Evolutionary conservation across 1,140 invertebrate genomes (phyloP).

Genomic region (Cepaea nemoralis): DNA sequence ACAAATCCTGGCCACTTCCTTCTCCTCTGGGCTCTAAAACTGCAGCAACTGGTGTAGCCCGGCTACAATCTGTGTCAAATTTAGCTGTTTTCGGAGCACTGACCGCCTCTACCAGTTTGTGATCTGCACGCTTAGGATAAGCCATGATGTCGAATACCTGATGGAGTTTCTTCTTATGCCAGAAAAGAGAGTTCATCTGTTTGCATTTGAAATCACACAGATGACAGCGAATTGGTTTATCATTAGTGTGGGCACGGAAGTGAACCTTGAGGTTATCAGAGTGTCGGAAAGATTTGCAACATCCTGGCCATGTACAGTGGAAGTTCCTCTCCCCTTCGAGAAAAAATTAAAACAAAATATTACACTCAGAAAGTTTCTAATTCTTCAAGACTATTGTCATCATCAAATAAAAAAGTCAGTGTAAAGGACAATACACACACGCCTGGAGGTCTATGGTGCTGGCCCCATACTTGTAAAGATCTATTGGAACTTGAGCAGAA

Average conservation of each 20-base stretch:
- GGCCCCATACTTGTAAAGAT: too few species aligned
- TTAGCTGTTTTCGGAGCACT: background rate
- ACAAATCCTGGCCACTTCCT: too few species aligned
- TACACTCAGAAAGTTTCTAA: too few species aligned
- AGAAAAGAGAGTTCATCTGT: constrained; percentile 64
- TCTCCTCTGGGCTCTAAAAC: too few species aligned
- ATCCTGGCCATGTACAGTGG: constrained; percentile 61
- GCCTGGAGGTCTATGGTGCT: too few species aligned
- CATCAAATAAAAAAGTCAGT: too few species aligned
- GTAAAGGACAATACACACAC: too few species aligned
- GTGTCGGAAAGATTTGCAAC: constrained; percentile 66
- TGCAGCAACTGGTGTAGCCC: too few species aligned
- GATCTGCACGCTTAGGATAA: background rate
- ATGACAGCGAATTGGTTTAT: constrained; percentile 86
- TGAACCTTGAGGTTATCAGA: constrained; percentile 80
- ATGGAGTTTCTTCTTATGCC: constrained; percentile 62
- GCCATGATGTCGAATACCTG: constrained; percentile 6
- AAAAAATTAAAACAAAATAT: background rate
- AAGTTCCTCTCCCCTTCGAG: constrained; percentile 63
- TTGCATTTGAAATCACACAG: constrained; percentile 66
- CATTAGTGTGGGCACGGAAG: constrained; percentile 84
- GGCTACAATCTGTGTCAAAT: too few species aligned
- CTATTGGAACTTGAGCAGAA: too few species aligned
- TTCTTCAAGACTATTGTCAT: too few species aligned
- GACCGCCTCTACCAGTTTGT: background rate